Evolutionary conservation across 2,113 vertebrate species (phyloP), one percentile per base, ranked within the genome.

Genomic region (Dicentrarchus labrax): DNA sequence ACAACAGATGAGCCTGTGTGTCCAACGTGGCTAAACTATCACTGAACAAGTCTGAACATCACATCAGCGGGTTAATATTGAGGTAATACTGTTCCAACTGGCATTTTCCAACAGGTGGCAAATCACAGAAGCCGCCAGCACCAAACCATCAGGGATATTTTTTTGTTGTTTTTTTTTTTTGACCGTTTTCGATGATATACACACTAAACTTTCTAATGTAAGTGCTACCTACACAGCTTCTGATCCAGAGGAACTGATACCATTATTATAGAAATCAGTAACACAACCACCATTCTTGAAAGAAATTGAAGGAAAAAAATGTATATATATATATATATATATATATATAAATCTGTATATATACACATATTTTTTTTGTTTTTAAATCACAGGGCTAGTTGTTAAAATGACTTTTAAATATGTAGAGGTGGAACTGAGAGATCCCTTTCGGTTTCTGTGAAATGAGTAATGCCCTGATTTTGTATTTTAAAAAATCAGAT

Each of bases 11-110:
- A 88, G 86, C 80, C 86, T 78, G 88, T 79, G 92, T 84, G 82
- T 90, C 90, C 78, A 82, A 83, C 36, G 54, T 84, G 81, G 80
- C 83, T 89, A 77, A 89, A 91, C 88, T 91, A 92, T 88, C 71
- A 91, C 91, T 72, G 64, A 87, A 91, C 88, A 79, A 72, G 72
- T 92, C 90, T 78, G 75, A 91, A 86, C 86, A 80, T 93, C 93
- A 93, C 92, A 94, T 93, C 89, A 90, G 90, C 85, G 80, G 90
- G 91, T 92, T 90, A 91, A 92, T 90, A 91, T 87, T 91, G 92
- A 94, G 94, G 93, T 92, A 92, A 93, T 91, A 94, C 91, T 93
- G 91, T 89, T 91, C 81, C 82, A 77, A 86, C 80, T 73, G 91
- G 86, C 77, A 78, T 53, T 50, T 30, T 76, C 56, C 50, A 87